Percentiles rank a stretch among this genome's conserved stretches.
phyloP scores from a whole-genome alignment of 2,888 invertebrate species.

The Odontocerum albicorne region DNA sequence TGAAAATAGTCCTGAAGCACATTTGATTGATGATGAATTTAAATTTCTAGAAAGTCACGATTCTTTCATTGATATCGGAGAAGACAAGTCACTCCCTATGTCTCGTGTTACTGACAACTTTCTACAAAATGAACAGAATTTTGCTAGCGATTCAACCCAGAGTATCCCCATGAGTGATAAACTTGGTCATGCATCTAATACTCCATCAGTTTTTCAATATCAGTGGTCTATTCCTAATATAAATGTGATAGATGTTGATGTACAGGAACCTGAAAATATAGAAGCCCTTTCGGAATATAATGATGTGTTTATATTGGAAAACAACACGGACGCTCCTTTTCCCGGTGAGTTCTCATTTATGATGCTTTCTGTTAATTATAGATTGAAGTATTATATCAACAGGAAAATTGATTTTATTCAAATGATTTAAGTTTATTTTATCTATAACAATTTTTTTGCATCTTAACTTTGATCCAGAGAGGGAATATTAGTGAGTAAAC shows the following conservation, averaged over 20 bases:
- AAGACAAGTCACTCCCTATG: background rate
- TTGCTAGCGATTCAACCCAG: too few species aligned
- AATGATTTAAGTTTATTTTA: background rate
- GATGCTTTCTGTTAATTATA: too few species aligned
- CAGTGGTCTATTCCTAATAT: background rate
- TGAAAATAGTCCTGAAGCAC: constrained; percentile 17
- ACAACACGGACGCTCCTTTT: too few species aligned
- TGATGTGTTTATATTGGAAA: too few species aligned
- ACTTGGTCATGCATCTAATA: too few species aligned
- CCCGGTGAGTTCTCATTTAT: too few species aligned
- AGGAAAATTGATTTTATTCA: too few species aligned
- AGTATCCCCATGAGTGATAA: too few species aligned
- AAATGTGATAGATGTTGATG: background rate
- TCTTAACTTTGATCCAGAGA: constrained; percentile 2
- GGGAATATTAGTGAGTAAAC: constrained; percentile 6
- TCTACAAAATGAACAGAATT: constrained; percentile 16
- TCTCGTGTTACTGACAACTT: constrained; percentile 5
- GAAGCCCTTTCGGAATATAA: too few species aligned
- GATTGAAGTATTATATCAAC: too few species aligned
- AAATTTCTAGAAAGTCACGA: constrained; percentile 34
- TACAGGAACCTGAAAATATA: too few species aligned
- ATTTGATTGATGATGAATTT: constrained; percentile 34
- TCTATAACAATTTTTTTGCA: constrained; percentile 3
- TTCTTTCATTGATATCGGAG: background rate
- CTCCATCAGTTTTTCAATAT: background rate